A percentile compares a stretch with the other conserved stretches of the same genome.
phyloP scores from a whole-genome alignment of 92 coral and sea anemone genomes.

The Ricordea florida region DNA sequence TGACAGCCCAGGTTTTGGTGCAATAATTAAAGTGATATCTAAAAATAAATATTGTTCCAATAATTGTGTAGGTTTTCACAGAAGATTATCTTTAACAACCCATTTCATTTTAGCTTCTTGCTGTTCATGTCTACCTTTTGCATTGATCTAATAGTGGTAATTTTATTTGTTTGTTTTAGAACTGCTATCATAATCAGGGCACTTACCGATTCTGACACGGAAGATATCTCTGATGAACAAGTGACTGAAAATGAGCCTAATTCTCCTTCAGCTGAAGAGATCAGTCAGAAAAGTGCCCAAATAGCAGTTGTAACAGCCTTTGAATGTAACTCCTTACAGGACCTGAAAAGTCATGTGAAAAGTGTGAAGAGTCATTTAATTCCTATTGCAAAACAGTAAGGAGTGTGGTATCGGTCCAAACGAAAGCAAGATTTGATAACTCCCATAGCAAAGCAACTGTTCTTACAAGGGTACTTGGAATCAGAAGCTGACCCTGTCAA shows the following conservation, averaged over 20 bases:
- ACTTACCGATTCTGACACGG: neutral
- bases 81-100: neutral
- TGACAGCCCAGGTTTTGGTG: neutral
- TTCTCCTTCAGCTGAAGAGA: conserved; percentile 21
- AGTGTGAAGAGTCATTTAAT: conserved; percentile 6
- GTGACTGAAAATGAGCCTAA: conserved; percentile 12
- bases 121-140: neutral
- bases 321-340: neutral
- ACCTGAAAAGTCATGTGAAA: too few relatives aligned
- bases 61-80: neutral
- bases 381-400: conserved; percentile 12
- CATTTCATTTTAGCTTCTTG: neutral
- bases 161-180: neutral
- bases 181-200: neutral
- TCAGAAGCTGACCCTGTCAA: conserved; percentile 12
- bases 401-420: conserved; percentile 19
- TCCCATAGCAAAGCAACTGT: conserved; percentile 34
- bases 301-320: conserved; percentile 7
- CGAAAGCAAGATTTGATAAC: conserved; percentile 23
- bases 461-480: conserved; percentile 1
- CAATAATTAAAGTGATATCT: neutral
- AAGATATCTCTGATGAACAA: neutral
- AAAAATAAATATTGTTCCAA: neutral
- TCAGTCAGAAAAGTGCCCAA: conserved; percentile 21
- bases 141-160: neutral